Percentiles rank a stretch among this genome's conserved stretches.
Conservation (phyloP, 2,113 vertebrate species). For the Myiopsitta monachus region DNA sequence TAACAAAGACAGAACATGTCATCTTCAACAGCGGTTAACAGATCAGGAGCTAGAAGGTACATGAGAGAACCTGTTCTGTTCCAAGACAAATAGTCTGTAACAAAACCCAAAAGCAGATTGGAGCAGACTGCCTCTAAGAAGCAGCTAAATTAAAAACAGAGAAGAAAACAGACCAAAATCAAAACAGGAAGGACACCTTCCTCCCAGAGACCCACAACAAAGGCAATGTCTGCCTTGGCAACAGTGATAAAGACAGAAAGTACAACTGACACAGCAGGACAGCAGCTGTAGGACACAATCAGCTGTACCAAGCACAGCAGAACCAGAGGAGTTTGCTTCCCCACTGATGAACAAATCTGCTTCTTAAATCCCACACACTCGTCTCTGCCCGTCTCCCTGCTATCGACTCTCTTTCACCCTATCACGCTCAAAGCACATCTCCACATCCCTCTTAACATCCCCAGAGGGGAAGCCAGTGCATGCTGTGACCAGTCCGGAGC, state of each 20-base stretch:
- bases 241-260: background rate
- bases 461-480: fast-evolving
- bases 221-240: background rate
- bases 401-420: background rate
- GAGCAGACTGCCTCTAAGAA: background rate
- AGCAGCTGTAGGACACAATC: background rate
- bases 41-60: background rate
- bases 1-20: background rate
- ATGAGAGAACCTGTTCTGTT: background rate
- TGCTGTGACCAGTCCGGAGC: background rate
- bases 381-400: background rate
- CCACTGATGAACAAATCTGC: background rate
- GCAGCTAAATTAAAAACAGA: background rate
- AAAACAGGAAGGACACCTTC: background rate
- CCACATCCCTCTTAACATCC: fast-evolving
- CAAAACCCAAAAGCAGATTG: background rate
- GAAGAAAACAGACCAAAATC: background rate
- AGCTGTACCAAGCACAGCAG: background rate
- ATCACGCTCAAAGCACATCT: background rate
- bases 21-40: background rate
- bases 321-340: background rate
- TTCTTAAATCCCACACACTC: background rate
- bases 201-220: background rate
- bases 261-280: background rate
- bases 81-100: background rate